A percentile compares a stretch with the other conserved stretches of the same genome.
Evolutionary conservation across 2,113 vertebrate genomes (phyloP).

Genomic region (Mus pahari): DNA sequence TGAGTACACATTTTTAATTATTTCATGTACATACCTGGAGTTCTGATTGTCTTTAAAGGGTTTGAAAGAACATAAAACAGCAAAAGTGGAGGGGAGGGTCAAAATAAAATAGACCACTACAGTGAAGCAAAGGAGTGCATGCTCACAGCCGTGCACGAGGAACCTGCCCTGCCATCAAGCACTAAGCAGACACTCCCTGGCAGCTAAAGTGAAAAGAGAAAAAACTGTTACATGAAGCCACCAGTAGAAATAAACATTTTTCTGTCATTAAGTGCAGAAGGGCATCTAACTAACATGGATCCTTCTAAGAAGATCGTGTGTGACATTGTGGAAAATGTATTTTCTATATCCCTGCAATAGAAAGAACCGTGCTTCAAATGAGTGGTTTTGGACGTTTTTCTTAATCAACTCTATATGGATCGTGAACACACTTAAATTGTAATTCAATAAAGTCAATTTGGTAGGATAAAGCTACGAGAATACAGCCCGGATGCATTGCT

Average conservation of each 20-base stretch:
- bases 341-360: constrained; percentile 17
- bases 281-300: not conserved
- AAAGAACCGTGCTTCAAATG: constrained; percentile 58
- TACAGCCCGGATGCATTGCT: not conserved
- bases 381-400: not conserved
- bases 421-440: constrained; percentile 57
- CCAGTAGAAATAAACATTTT: not conserved
- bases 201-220: constrained; percentile 42
- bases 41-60: not conserved
- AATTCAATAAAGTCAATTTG: constrained; percentile 58
- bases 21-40: not conserved
- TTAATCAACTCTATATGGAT: constrained; percentile 51
- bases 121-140: not conserved
- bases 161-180: not conserved
- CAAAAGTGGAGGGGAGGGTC: not conserved
- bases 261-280: constrained; percentile 9
- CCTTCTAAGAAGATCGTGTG: not conserved
- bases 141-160: not conserved
- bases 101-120: not conserved
- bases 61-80: not conserved
- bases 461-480: constrained; percentile 26
- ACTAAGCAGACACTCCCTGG: not conserved
- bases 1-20: not conserved
- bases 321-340: not conserved
- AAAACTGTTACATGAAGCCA: not conserved